These are phyloP conservation scores for Pocota personata DNA, from an alignment of 2,888 invertebrate species.

Conservation along the genomic window DNA sequence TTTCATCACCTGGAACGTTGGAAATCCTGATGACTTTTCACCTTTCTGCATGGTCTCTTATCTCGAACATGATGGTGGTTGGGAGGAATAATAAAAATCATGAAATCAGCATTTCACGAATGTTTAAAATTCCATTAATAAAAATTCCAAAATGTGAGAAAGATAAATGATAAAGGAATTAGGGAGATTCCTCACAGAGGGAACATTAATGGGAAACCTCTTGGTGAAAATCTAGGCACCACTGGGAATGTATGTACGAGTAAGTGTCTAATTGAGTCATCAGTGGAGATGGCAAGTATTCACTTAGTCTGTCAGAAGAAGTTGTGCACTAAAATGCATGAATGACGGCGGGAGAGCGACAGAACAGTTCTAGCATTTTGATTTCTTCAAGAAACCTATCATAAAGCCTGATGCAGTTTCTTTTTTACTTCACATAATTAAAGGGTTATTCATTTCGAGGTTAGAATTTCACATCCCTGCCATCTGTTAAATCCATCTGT, in stretches of 20 bases:
- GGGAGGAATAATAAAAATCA: slow-evolving; percentile 61
- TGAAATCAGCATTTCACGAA: slow-evolving; percentile 71
- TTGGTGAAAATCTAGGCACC: not conserved
- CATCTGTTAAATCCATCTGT: too few species aligned
- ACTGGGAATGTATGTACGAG: not conserved
- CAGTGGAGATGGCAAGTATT: not conserved
- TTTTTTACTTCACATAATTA: too few species aligned
- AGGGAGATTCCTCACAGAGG: not conserved
- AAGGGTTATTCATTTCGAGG: too few species aligned
- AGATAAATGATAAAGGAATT: slow-evolving; percentile 61
- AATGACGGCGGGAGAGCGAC: too few species aligned
- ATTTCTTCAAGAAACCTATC: too few species aligned
- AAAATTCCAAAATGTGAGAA: slow-evolving; percentile 49
- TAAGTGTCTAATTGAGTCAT: not conserved
- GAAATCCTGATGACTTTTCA: slow-evolving; percentile 71
- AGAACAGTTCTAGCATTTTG: too few species aligned
- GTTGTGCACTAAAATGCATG: too few species aligned
- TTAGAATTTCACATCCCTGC: too few species aligned
- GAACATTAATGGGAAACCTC: not conserved
- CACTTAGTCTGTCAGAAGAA: not conserved
- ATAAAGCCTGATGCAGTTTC: too few species aligned
- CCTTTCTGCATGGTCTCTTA: slow-evolving; percentile 43
- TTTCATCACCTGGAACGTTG: slow-evolving; percentile 61
- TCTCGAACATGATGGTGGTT: slow-evolving; percentile 12
- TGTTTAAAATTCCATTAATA: slow-evolving; percentile 67